A percentile compares a stretch with the other conserved stretches of the same genome.
Evolutionary conservation across 2,113 vertebrate species (phyloP).

Genomic region (Coturnix japonica): DNA sequence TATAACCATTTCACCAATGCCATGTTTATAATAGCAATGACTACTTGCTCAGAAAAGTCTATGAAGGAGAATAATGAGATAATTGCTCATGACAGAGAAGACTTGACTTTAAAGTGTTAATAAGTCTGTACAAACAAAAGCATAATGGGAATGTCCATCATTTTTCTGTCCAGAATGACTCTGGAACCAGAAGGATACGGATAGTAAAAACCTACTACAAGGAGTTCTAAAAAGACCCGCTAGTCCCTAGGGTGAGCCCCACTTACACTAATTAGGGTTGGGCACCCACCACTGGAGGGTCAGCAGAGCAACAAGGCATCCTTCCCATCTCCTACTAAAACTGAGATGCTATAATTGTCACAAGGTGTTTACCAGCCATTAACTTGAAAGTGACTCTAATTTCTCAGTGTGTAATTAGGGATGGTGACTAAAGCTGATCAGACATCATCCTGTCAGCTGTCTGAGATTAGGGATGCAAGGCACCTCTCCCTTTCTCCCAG

Average conservation of each 20-base stretch:
- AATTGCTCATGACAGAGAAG: neutral
- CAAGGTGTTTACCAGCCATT: slow-evolving; percentile 69
- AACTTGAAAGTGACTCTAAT: slow-evolving; percentile 62
- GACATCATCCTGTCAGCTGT: slow-evolving; percentile 55
- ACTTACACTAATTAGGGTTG: neutral
- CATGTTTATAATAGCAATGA: neutral
- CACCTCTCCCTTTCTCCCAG: slow-evolving; percentile 56
- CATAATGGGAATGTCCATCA: neutral
- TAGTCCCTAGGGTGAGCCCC: neutral
- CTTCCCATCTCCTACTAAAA: neutral
- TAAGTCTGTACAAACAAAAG: no score
- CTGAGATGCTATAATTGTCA: neutral
- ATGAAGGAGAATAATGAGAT: neutral
- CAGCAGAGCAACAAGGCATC: neutral
- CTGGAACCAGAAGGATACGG: neutral
- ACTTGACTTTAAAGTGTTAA: neutral
- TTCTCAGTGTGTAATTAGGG: slow-evolving; percentile 71
- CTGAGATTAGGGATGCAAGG: slow-evolving; percentile 57
- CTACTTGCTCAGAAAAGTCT: neutral
- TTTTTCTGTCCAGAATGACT: neutral
- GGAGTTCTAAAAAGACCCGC: neutral
- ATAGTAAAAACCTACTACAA: neutral
- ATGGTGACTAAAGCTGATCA: slow-evolving; percentile 52
- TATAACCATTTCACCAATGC: neutral
- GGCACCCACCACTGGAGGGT: neutral